Base-by-base conservation (phyloP, 1,140 invertebrate species). In the Stegodyphus dumicola region DNA sequence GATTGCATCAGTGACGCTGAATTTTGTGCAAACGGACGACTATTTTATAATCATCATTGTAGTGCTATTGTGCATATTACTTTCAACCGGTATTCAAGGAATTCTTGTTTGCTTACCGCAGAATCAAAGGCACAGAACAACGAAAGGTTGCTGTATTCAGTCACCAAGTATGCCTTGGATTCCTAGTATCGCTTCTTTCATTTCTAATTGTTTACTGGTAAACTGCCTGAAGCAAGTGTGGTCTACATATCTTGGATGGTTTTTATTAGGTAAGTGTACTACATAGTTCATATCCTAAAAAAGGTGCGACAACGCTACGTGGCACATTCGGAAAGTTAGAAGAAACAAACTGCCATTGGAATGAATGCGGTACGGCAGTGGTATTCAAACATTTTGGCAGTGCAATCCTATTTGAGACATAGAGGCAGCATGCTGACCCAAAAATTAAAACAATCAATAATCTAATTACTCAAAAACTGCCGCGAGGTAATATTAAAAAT, bases 81-180 rank as follows among this genome's bases (percentile, higher is more conserved):
- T 85, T 53, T 69, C 73, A 1, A 69, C 74, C 1, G 53, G 76
- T 7, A 18, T 85, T 7, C 81, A 76, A 10, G 73, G 17, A 7
- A 11, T 77, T 13, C 7, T 85, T 51, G 7, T 85, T 5, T 76
- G 74, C 5, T 70, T 85, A 9, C 81, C 81, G 7, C 81, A 85
- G 51, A 85, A 85, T 76, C 64, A 49, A 51, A 51, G 51, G n/a
- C 48, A 11, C 13, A 53, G 9, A 18, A 70, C 11, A n/a, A 13
- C 2, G 0, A 70, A 9, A 33, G 15, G 56, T 5, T 85, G 81
- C 10, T 85, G 81, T 17, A 10, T 51, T 5, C 54, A 18, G 54
- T 11, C 75, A 1, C 80, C 70, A 7, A 54, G 49, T 7, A 85
- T 85, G 81, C 81, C 81, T 7, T 85, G 73, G 73, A 51, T 56